Evolutionary conservation across 1,140 invertebrate species (phyloP).

Genomic region (Triops longicaudatus): DNA sequence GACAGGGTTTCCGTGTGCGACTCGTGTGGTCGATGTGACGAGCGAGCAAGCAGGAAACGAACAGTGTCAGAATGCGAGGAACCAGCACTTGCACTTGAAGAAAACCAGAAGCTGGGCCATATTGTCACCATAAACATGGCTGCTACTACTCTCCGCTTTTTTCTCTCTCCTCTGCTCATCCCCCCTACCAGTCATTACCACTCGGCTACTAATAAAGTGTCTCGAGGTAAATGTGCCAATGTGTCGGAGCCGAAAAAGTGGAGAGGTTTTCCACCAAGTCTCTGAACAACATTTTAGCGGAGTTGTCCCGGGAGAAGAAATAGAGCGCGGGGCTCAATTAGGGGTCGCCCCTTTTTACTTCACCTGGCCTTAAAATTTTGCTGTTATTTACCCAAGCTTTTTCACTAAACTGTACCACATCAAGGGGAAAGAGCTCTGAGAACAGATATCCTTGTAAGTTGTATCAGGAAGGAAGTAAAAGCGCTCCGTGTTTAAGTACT

Average conservation of each 20-base stretch:
- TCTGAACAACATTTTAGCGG: background rate
- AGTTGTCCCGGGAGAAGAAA: background rate
- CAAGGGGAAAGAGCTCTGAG: background rate
- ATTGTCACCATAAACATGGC: background rate
- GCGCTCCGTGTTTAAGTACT: background rate
- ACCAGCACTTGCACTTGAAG: conserved; percentile 9
- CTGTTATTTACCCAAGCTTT: background rate
- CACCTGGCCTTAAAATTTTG: background rate
- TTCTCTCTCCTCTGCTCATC: background rate
- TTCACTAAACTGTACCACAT: background rate
- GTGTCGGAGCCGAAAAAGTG: background rate
- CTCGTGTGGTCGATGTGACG: conserved; percentile 1
- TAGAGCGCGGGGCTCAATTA: background rate
- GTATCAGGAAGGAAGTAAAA: conserved; percentile 7
- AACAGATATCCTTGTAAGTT: background rate
- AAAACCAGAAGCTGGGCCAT: background rate
- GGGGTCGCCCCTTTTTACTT: background rate
- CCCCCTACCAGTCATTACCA: background rate
- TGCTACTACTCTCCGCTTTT: background rate
- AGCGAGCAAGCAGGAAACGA: background rate
- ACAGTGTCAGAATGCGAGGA: background rate
- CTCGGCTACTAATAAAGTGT: background rate
- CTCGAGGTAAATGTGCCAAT: background rate
- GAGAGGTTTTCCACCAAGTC: background rate
- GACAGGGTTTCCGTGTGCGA: background rate